Conservation (phyloP, 2,888 invertebrate species). For the Cheilosia vulpina region DNA sequence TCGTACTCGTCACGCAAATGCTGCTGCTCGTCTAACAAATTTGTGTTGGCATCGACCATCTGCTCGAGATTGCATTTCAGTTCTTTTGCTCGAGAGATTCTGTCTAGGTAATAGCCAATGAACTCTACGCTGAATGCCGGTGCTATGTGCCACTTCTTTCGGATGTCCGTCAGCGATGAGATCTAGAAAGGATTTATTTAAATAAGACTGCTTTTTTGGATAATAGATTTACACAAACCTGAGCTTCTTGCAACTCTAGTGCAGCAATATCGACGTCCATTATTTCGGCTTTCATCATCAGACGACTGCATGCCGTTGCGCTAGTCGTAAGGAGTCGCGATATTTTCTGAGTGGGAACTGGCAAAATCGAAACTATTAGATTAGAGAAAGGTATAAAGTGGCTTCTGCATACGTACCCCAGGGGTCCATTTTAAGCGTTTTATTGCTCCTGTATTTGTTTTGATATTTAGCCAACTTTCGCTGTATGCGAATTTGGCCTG, state of each 20-base stretch:
- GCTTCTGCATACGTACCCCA: constrained; percentile 88
- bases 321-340: constrained; percentile 95
- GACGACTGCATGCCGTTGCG: constrained; percentile 92
- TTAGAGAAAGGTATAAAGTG: background rate
- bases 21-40: constrained; percentile 91
- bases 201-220: background rate
- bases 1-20: constrained; percentile 91
- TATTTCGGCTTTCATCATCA: constrained; percentile 93
- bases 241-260: constrained; percentile 92
- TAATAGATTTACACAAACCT: constrained; percentile 83
- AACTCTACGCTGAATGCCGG: constrained; percentile 98
- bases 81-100: constrained; percentile 91
- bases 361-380: background rate
- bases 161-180: constrained; percentile 92
- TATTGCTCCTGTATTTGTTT: constrained; percentile 91
- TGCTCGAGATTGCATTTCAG: constrained; percentile 91
- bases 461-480: constrained; percentile 93
- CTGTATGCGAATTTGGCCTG: constrained; percentile 90
- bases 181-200: constrained; percentile 81
- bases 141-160: constrained; percentile 97
- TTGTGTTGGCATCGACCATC: constrained; percentile 89
- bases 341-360: constrained; percentile 97
- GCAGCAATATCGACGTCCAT: constrained; percentile 95
- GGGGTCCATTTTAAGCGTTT: constrained; percentile 89
- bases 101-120: constrained; percentile 95